Evolutionary conservation across 2,888 invertebrate genomes (phyloP), one percentile per base, ranked within the genome.

Genomic region (Nemapogon koenigi): DNA sequence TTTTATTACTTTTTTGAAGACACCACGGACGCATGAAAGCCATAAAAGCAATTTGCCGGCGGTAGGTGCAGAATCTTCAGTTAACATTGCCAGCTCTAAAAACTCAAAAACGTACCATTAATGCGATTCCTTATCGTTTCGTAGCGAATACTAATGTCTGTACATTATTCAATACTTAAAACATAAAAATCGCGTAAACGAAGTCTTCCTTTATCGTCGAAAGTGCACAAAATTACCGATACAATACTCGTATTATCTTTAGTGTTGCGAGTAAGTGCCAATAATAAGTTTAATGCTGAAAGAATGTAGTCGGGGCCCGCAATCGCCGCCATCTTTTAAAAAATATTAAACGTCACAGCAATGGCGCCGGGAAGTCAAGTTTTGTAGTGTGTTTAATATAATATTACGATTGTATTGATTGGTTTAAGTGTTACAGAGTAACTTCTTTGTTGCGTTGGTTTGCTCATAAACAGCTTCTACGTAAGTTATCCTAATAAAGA

Each of bases 221-320:
- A 67, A 66, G 62, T 62, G 63, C 61, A 69, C 63, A 58, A 55
- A 66, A 69, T 59, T 55, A 55, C 62, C 59, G 62, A 59, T 65
- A 68, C 67, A 67, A 70, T 69, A 63, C 58, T 52, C 59, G 61
- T 53, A 62, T 69, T 69, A 72, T 72, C 69, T 71, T 71, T 68
- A 70, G 59, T 59, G 60, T 61, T 53, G 49, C 49, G 48, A 62
- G 57, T 71, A 67, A 73, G 64, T 65, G 65, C 59, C 64, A 67
- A 69, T 72, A 71, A 71, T 64, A 65, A 64, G 60, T 70, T 70
- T 65, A 66, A 67, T 64, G 63, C 51, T 51, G 51, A 49, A 52
- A 46, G 43, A 48, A 46, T 48, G 56, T 54, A 44, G 35, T 55
- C 49, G 53, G 53, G 47, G 57, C 55, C 57, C 62, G 60, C 59